These are phyloP conservation scores for Thermophis baileyi DNA, from an alignment of 2,113 vertebrate genomes.

Conservation along the genomic window DNA sequence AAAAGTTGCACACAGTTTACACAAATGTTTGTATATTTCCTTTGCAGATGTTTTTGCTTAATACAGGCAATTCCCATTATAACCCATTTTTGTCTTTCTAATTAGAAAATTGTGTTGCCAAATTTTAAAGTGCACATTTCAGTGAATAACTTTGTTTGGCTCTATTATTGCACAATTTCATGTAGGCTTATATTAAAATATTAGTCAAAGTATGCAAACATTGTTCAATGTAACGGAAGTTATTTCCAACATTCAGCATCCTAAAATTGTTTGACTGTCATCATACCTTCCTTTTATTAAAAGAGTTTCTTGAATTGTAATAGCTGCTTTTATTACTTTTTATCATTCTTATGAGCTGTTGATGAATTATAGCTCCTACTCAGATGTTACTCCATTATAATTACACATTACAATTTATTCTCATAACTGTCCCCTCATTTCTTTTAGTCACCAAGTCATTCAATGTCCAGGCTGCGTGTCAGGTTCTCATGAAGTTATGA, in stretches of 20 bases:
- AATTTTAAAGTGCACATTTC: background rate
- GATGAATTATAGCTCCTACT: background rate
- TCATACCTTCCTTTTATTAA: background rate
- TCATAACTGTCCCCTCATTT: background rate
- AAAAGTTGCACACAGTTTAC: background rate
- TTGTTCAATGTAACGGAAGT: background rate
- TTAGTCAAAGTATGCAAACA: background rate
- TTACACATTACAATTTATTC: background rate
- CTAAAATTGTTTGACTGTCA: background rate
- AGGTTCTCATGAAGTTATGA: conserved; percentile 28
- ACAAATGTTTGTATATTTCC: background rate
- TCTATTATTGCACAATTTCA: background rate
- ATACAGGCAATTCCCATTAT: background rate
- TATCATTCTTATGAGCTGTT: background rate
- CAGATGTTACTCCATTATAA: background rate
- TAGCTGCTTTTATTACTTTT: background rate
- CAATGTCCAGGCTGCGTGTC: background rate
- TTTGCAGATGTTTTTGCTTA: background rate
- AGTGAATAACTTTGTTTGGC: background rate
- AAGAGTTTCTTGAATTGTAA: background rate
- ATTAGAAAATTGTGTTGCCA: background rate
- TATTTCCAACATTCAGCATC: background rate
- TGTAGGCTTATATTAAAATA: background rate
- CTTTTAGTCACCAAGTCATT: background rate
- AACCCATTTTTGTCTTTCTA: background rate